Evolutionary conservation across 1,140 invertebrate species (phyloP).

Genomic region (Chrysoperla carnea): DNA sequence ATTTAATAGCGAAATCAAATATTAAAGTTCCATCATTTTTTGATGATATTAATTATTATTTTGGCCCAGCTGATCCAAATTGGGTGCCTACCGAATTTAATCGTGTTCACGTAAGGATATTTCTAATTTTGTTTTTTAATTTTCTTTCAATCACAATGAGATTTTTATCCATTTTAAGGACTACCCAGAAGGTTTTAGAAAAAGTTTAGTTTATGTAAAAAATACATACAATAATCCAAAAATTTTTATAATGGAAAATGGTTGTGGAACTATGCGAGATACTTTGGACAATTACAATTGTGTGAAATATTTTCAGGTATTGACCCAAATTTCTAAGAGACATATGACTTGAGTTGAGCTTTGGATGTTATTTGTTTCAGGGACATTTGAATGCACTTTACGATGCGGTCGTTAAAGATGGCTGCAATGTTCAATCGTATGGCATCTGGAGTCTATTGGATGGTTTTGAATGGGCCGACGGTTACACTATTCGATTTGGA

Average conservation of each 20-base stretch:
- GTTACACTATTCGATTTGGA: slow-evolving; percentile 5
- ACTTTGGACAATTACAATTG: slow-evolving; percentile 27
- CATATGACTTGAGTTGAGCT: too few relatives aligned
- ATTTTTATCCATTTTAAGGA: too few relatives aligned
- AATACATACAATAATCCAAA: slow-evolving; percentile 31
- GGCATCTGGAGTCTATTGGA: slow-evolving; percentile 58
- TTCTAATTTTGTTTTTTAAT: too few relatives aligned
- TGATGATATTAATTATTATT: too few relatives aligned
- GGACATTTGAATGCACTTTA: slow-evolving; percentile 16
- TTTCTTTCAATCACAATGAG: too few relatives aligned
- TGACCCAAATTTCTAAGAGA: too few relatives aligned
- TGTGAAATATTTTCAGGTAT: slow-evolving; percentile 26
- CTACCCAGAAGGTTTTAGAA: slow-evolving; percentile 16
- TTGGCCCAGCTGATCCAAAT: too few relatives aligned
- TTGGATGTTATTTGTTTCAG: slow-evolving; percentile 12
- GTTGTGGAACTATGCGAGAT: slow-evolving; percentile 24
- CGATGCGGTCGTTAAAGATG: slow-evolving; percentile 23
- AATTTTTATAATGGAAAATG: slow-evolving; percentile 42
- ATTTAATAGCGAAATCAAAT: too few relatives aligned
- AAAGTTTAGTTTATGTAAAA: slow-evolving; percentile 31
- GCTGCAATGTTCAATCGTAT: slow-evolving; percentile 43
- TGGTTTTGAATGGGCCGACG: slow-evolving; percentile 61
- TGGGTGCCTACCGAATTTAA: too few relatives aligned
- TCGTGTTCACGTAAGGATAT: too few relatives aligned
- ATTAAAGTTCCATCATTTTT: too few relatives aligned